phyloP scores from a whole-genome alignment of 2,888 invertebrate genomes.

The Nymphalis urticae region DNA sequence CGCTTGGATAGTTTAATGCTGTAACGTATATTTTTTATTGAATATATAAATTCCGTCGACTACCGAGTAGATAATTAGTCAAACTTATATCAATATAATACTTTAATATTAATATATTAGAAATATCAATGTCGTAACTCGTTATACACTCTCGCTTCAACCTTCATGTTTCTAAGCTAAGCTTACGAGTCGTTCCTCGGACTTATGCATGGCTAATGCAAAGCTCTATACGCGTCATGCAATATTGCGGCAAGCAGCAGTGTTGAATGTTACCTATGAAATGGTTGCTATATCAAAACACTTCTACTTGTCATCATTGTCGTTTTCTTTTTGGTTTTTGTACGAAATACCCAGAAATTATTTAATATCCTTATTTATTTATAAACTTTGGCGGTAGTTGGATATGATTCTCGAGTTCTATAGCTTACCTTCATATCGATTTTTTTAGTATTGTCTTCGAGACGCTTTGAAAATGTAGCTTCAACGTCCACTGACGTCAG shows the following conservation, averaged over 20 bases:
- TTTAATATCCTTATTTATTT: too few relatives aligned
- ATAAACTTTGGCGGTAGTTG: too few relatives aligned
- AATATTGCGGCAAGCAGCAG: conserved; percentile 27
- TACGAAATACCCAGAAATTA: not conserved
- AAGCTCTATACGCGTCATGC: conserved; percentile 30
- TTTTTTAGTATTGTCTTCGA: conserved; percentile 67
- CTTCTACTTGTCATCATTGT: conserved; percentile 2
- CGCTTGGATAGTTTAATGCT: not conserved
- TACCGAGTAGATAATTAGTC: not conserved
- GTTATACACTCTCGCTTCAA: conserved; percentile 29
- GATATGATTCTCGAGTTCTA: not conserved
- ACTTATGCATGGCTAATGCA: conserved; percentile 36
- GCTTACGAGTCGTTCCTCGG: conserved; percentile 30
- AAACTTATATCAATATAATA: conserved; percentile 21
- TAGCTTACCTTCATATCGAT: conserved; percentile 66
- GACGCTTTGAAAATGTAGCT: conserved; percentile 58
- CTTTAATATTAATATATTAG: too few relatives aligned
- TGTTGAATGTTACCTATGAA: conserved; percentile 26
- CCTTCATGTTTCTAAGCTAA: conserved; percentile 33
- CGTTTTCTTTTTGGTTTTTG: not conserved
- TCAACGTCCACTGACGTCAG: conserved; percentile 65
- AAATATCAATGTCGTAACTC: conserved; percentile 30
- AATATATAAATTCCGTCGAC: not conserved
- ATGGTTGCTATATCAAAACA: conserved; percentile 3
- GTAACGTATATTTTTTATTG: not conserved